Percentiles rank a stretch among this genome's conserved stretches.
phyloP scores from a whole-genome alignment of 2,113 vertebrate species.

The Xenopus laevis region DNA sequence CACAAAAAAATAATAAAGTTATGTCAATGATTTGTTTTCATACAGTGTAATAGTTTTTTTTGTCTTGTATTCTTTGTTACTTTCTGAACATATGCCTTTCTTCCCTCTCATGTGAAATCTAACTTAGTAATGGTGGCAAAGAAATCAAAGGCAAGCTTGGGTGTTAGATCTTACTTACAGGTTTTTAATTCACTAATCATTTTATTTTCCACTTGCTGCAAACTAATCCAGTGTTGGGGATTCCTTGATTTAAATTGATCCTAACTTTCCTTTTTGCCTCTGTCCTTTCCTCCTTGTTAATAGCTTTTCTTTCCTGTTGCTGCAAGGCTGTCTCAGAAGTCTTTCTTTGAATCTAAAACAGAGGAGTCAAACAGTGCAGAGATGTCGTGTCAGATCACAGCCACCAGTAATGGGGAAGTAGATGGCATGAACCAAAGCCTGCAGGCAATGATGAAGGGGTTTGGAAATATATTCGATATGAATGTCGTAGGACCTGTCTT shows the following conservation, averaged over 20 bases:
- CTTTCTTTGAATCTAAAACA: slow-evolving; percentile 90
- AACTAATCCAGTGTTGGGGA: slow-evolving; percentile 68
- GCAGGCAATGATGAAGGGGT: slow-evolving; percentile 85
- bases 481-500: slow-evolving; percentile 78
- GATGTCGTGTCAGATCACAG: slow-evolving; percentile 87
- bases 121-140: slow-evolving; percentile 3
- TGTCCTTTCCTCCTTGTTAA: slow-evolving; percentile 72
- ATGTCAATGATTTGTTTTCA: not conserved
- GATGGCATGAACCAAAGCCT: slow-evolving; percentile 77
- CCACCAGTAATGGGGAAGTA: slow-evolving; percentile 83
- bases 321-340: slow-evolving; percentile 86
- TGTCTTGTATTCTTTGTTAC: not conserved
- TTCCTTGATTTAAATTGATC: slow-evolving; percentile 68
- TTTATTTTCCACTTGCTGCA: slow-evolving; percentile 60
- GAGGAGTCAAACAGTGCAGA: slow-evolving; percentile 89
- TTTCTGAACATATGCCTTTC: slow-evolving; percentile 50
- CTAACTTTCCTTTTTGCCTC: slow-evolving; percentile 71
- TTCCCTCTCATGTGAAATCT: slow-evolving; percentile 49
- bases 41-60: not conserved
- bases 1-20: not conserved
- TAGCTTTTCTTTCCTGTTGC: slow-evolving; percentile 85
- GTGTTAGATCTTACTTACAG: slow-evolving; percentile 46
- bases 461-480: slow-evolving; percentile 85
- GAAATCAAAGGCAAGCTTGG: slow-evolving; percentile 32
- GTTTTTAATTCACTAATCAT: slow-evolving; percentile 63